These are phyloP conservation scores for Spermophilus dauricus DNA, from an alignment of 2,113 vertebrate genomes.

Conservation along the genomic window DNA sequence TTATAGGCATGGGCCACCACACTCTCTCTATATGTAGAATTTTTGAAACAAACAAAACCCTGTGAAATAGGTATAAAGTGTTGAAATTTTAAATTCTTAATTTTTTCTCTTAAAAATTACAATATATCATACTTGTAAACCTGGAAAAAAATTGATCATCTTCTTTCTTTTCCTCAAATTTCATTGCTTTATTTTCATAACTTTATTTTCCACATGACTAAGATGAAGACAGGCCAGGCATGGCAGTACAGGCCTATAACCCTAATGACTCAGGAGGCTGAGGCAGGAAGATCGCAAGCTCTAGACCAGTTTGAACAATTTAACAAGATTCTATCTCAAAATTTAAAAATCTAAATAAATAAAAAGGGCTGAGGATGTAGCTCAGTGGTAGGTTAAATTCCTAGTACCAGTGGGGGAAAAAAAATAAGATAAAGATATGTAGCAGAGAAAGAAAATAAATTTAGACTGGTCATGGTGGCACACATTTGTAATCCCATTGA, in stretches of 20 bases:
- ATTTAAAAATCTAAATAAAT: too few relatives aligned
- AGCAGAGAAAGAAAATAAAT: constrained; percentile 66
- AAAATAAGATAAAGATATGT: constrained; percentile 50
- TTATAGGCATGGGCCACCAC: not conserved
- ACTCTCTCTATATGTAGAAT: too few relatives aligned
- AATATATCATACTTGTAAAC: constrained; percentile 41
- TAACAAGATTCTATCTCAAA: too few relatives aligned
- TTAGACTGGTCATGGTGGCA: too few relatives aligned
- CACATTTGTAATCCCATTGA: too few relatives aligned
- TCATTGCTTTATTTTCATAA: constrained; percentile 69
- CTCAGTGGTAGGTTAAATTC: too few relatives aligned
- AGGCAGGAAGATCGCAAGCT: too few relatives aligned
- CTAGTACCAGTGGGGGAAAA: too few relatives aligned
- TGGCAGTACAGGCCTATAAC: too few relatives aligned
- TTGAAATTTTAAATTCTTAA: constrained; percentile 29
- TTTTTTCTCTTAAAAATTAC: not conserved
- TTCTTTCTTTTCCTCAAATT: constrained; percentile 53
- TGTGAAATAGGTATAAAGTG: not conserved
- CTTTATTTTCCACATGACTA: constrained; percentile 53
- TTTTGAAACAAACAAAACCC: not conserved
- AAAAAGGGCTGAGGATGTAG: too few relatives aligned
- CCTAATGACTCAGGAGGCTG: too few relatives aligned
- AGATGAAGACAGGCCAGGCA: not conserved
- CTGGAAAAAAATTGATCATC: not conserved
- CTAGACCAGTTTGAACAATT: too few relatives aligned